Evolutionary conservation across 1,140 invertebrate species (phyloP), one percentile per base, ranked within the genome.

Genomic region (Potamilus streckersoni): DNA sequence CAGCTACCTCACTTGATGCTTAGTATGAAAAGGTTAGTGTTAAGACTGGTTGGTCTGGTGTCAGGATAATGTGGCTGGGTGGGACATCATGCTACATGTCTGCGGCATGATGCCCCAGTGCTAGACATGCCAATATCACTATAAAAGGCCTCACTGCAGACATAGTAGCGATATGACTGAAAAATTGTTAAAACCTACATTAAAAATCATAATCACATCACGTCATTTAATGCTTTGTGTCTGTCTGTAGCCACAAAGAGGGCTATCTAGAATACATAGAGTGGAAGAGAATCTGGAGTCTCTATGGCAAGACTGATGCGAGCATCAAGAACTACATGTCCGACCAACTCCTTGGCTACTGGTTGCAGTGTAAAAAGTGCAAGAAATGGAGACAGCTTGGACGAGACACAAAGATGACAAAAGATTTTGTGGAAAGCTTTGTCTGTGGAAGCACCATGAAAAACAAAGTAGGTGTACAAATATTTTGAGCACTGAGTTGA

Each of bases 311-410:
- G 69, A 80, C 82, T 19, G 88, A 90, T 58, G 74, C 89, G 70
- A 75, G 75, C 62, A 67, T 75, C 60, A 69, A 63, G 67, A 69
- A 79, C 17, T 90, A 81, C 77, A 85, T 90, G 76, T 73, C 77
- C 17, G 90, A 90, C 72, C 81, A 88, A 69, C 59, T 88, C 23
- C 75, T 91, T 38, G 89, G 89, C n/a, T 90, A 83, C 79, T 91
- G 90, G 90, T 73, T 88, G 6, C 81, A 87, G 73, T 91, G 90
- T 82, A 62, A 70, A 16, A 64, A 74, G 1, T 91, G 90, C 79
- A 69, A 80, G 5, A 90, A 90, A 63, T 91, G 89, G 87, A 73
- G 90, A n/a, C 84, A 85, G 74, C 72, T 88, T 13, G 79, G 79
- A 16, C 73, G 79, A 19, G 76, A 85, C 23, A 71, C 76, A 13